Evolutionary conservation across 1,140 invertebrate species (phyloP), one percentile per base, ranked within the genome.

Genomic region (Caenorhabditis inopinata): DNA sequence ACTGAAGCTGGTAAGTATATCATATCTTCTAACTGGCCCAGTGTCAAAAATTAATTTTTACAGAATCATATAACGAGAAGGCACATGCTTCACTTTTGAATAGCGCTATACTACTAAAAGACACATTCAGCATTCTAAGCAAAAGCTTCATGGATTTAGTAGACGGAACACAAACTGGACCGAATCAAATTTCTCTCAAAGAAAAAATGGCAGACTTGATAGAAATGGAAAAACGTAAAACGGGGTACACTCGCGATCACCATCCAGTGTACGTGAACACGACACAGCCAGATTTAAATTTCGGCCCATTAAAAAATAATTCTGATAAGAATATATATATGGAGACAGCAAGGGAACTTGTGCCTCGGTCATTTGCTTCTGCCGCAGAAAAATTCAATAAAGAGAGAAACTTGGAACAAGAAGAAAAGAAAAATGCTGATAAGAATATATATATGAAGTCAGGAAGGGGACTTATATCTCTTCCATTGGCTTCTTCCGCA

Each of bases 271-370:
- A n/a, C n/a, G n/a, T n/a, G n/a, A n/a, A n/a, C n/a, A n/a, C n/a
- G n/a, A n/a, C n/a, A n/a, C n/a, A n/a, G n/a, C n/a, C n/a, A n/a
- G n/a, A n/a, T n/a, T n/a, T n/a, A n/a, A n/a, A n/a, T n/a, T n/a
- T n/a, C 5, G 47, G 73, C 74, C 46, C 38, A 45, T 49, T 76
- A 49, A 38, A 47, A 48, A 58, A 82, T 47, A 82, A 80, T 32
- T 29, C 73, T 6, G 49, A 78, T 21, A 82, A 74, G 58, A 74
- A 82, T 29, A 45, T 51, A 11, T 38, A 32, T 23, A 73, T 74
- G 35, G 32, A 35, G 14, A 18, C 38, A 21, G 42, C 42, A n/a
- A 48, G 42, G 74, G 42, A 76, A 23, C 18, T 48, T 3, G 42
- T 27, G 21, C 21, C 82, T n/a, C 32, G 7, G 12, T 23, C 21